Evolutionary conservation across 1,140 invertebrate species (phyloP).

Genomic region (fruit fly (Drosophila melanogaster)): Release_6_plus_ISO1_MT NT_033777.3:11879501-11880000

Average conservation of each 20-base stretch:
- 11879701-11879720: slow-evolving; percentile 48
- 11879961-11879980: slow-evolving; percentile 85
- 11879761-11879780: not conserved
- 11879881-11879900: slow-evolving; percentile 29
- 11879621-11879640: slow-evolving; percentile 67
- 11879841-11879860: slow-evolving; percentile 58
- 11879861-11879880: slow-evolving; percentile 54
- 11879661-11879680: slow-evolving; percentile 32
- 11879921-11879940: slow-evolving; percentile 88
- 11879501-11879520: slow-evolving; percentile 90
- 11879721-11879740: slow-evolving; percentile 60
- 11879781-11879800: slow-evolving; percentile 64
- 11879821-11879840: slow-evolving; percentile 39
- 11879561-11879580: slow-evolving; percentile 85
- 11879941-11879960: slow-evolving; percentile 86
- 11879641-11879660: slow-evolving; percentile 33
- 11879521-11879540: slow-evolving; percentile 86
- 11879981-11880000: slow-evolving; percentile 87
- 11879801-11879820: slow-evolving; percentile 52
- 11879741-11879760: slow-evolving; percentile 16
- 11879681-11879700: slow-evolving; percentile 18
- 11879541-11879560: slow-evolving; percentile 85
- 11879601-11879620: slow-evolving; percentile 86
- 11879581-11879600: slow-evolving; percentile 86
- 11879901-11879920: slow-evolving; percentile 88